Evolutionary conservation across 2,113 vertebrate genomes (phyloP).

Genomic region (Athene cunicularia): DNA sequence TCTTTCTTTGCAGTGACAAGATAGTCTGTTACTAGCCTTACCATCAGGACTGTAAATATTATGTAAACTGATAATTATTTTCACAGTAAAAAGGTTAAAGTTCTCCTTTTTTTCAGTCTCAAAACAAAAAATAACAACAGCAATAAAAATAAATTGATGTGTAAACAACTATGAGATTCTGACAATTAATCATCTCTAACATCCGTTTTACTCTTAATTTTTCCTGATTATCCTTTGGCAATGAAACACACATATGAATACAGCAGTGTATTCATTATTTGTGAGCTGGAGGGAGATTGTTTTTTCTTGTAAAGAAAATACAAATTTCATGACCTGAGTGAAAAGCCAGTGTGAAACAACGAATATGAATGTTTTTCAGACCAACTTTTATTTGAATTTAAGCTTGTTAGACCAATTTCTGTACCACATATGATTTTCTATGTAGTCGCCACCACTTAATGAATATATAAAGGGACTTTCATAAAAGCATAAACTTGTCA

Average conservation of each 20-base stretch:
- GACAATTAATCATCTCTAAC: neutral
- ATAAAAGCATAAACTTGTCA: neutral
- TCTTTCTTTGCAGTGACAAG: neutral
- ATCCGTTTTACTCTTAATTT: neutral
- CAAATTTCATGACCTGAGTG: neutral
- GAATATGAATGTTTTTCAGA: neutral
- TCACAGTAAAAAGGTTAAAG: neutral
- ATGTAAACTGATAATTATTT: neutral
- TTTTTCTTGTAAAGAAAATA: neutral
- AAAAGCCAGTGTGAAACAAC: neutral
- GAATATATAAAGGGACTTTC: neutral
- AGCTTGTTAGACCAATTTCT: neutral
- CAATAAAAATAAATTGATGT: rapidly evolving
- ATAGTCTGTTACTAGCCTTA: neutral
- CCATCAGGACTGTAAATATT: neutral
- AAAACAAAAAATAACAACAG: neutral
- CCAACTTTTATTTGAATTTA: neutral
- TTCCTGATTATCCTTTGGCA: neutral
- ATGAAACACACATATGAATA: neutral
- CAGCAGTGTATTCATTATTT: neutral
- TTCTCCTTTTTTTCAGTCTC: neutral
- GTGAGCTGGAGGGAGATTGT: neutral
- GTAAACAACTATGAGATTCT: rapidly evolving
- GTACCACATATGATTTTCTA: neutral
- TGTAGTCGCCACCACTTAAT: neutral